These are phyloP conservation scores for Heliornis fulica DNA, from an alignment of 2,113 vertebrate species.

Conservation along the genomic window DNA sequence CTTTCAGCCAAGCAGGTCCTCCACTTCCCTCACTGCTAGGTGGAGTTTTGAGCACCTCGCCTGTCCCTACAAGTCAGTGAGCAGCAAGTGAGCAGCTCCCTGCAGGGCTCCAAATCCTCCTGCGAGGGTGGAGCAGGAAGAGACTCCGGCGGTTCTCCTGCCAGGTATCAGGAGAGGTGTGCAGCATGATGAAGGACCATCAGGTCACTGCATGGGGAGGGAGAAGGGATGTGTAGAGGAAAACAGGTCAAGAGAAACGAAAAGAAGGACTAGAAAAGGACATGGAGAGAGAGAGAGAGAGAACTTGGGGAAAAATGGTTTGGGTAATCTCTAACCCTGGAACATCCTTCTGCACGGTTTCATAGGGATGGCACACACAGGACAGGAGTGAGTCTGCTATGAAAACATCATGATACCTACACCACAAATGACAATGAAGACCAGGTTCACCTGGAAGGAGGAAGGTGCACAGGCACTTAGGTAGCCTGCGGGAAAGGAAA, in stretches of 20 bases:
- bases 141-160: not conserved
- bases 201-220: fast-evolving
- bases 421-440: not conserved
- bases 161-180: not conserved
- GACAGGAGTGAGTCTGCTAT: not conserved
- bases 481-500: not conserved
- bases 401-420: not conserved
- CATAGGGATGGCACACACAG: not conserved
- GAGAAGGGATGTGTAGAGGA: not conserved
- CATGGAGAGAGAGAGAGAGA: not conserved
- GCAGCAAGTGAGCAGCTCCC: not conserved
- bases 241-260: not conserved
- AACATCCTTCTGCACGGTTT: not conserved
- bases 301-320: fast-evolving
- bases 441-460: not conserved
- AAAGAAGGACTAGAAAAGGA: not conserved
- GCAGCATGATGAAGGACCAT: not conserved
- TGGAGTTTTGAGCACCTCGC: not conserved
- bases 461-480: not conserved
- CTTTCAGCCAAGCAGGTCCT: not conserved
- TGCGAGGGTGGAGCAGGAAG: not conserved
- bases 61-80: not conserved
- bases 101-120: conserved; percentile 7
- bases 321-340: not conserved
- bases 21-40: not conserved